Conservation (phyloP, 2,888 invertebrate species). For the Agrotis clavis region DNA sequence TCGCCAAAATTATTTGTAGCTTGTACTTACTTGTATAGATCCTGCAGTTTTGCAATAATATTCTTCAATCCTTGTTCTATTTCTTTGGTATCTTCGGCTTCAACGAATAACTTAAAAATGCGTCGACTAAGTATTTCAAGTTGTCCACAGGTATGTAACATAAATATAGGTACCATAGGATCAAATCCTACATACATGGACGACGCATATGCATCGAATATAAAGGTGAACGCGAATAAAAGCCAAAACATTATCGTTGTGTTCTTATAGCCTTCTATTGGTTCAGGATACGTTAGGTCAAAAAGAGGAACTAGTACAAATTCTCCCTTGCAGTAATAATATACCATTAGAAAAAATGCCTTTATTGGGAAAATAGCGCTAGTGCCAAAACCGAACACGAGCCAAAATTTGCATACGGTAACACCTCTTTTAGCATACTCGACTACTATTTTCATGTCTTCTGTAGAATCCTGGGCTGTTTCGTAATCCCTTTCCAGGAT, state of each 20-base stretch:
- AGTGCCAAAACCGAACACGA: conserved; percentile 66
- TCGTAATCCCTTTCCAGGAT: conserved; percentile 76
- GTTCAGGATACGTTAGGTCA: conserved; percentile 73
- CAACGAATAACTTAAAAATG: conserved; percentile 70
- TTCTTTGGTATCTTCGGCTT: conserved; percentile 62
- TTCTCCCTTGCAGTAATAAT: conserved; percentile 69
- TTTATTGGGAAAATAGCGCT: conserved; percentile 75
- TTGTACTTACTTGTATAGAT: conserved; percentile 75
- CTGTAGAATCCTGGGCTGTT: conserved; percentile 59
- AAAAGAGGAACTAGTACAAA: conserved; percentile 75
- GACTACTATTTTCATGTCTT: conserved; percentile 72
- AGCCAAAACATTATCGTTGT: conserved; percentile 61
- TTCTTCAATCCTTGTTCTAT: conserved; percentile 70
- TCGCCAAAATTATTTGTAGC: neutral
- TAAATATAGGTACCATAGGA: conserved; percentile 81
- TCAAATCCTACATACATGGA: conserved; percentile 80
- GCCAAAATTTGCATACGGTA: conserved; percentile 75
- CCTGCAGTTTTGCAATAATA: conserved; percentile 76
- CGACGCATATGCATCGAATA: conserved; percentile 71
- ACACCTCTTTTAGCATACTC: conserved; percentile 71
- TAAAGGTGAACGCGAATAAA: conserved; percentile 63
- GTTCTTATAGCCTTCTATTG: conserved; percentile 73
- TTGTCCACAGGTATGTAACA: conserved; percentile 82
- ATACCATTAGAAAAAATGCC: conserved; percentile 74
- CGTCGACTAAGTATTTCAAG: conserved; percentile 76